Evolutionary conservation across 2,888 invertebrate species (phyloP).

Genomic region (Pseudanteris insignis): DNA sequence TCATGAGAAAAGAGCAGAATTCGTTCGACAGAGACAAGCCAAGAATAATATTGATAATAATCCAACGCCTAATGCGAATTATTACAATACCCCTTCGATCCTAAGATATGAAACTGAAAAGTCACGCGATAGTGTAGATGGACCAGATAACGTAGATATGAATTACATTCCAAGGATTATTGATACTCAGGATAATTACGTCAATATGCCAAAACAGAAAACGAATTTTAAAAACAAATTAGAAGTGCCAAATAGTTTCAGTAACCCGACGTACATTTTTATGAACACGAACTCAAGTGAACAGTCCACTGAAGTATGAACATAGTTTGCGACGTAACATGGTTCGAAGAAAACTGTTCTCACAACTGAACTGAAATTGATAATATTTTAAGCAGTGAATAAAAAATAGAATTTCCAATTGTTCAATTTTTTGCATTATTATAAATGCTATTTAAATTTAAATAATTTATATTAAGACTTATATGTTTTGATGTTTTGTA

Average conservation of each 20-base stretch:
- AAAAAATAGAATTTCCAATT: no score
- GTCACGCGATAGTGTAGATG: slow-evolving; percentile 17
- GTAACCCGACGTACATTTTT: slow-evolving; percentile 65
- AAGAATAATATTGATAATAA: slow-evolving; percentile 39
- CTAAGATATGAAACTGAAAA: slow-evolving; percentile 49
- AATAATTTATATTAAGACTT: no score
- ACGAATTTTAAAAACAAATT: slow-evolving; percentile 56
- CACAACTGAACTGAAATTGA: no score
- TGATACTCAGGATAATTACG: slow-evolving; percentile 67
- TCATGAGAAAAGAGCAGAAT: slow-evolving; percentile 59
- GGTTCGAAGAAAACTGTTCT: no score
- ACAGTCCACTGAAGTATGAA: slow-evolving; percentile 25
- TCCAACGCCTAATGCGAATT: slow-evolving; percentile 52
- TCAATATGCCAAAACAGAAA: slow-evolving; percentile 69
- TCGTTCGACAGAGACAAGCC: slow-evolving; percentile 54
- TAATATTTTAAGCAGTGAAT: no score
- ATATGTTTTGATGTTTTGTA: no score
- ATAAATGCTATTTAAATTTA: no score
- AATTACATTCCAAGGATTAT: slow-evolving; percentile 56
- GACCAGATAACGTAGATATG: slow-evolving; percentile 31
- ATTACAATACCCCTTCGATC: slow-evolving; percentile 57
- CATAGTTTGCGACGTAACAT: background rate
- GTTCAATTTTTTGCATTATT: no score
- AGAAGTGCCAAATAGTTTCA: slow-evolving; percentile 55
- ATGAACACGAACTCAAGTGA: slow-evolving; percentile 49